These are phyloP conservation scores for Leptoteleia sp. DNA, from an alignment of 1,140 invertebrate genomes.

Conservation along the genomic window DNA sequence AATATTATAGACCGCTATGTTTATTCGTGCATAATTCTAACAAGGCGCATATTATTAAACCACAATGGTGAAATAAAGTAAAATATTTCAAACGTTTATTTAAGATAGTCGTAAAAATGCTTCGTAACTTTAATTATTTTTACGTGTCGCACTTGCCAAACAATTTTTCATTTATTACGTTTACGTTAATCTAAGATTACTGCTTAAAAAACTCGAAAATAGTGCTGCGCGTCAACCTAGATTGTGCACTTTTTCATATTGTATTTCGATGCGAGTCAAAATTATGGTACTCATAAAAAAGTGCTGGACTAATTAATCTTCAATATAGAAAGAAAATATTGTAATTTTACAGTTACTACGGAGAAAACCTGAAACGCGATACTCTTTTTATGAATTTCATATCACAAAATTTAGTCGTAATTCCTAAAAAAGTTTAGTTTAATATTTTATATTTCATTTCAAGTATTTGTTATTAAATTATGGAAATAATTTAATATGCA, in stretches of 20 bases:
- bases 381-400: neutral
- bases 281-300: constrained; percentile 13
- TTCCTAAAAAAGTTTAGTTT: constrained; percentile 1
- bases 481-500: too few relatives aligned
- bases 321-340: neutral
- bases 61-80: constrained; percentile 11
- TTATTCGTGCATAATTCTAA: constrained; percentile 27
- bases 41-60: constrained; percentile 35
- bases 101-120: too few relatives aligned
- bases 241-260: constrained; percentile 23
- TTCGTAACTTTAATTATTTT: too few relatives aligned
- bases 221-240: constrained; percentile 1
- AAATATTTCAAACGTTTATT: constrained; percentile 10
- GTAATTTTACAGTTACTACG: too few relatives aligned
- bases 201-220: constrained; percentile 13
- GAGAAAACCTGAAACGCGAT: neutral
- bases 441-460: too few relatives aligned
- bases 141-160: constrained; percentile 1
- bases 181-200: constrained; percentile 28
- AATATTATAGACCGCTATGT: constrained; percentile 23
- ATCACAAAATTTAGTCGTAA: constrained; percentile 1
- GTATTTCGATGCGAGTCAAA: neutral
- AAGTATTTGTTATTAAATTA: too few relatives aligned
- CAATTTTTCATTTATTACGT: constrained; percentile 22
- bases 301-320: constrained; percentile 16